Conservation (phyloP, 64 coral and sea anemone species). For the Pocillopora damicornis region DNA sequence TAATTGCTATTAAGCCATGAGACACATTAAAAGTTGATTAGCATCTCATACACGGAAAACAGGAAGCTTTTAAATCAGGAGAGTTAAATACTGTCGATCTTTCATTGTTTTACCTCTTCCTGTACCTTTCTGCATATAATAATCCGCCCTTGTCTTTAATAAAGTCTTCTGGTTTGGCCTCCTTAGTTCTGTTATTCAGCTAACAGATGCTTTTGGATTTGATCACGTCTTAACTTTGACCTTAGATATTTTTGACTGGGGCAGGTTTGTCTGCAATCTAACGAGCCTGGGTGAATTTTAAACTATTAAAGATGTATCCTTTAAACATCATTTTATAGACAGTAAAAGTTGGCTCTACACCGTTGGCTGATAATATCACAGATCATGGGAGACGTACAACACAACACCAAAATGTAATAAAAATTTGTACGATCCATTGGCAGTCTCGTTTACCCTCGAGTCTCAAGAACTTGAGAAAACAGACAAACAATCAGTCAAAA, state of each 20-base stretch:
- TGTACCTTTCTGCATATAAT: background rate
- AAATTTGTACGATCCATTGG: too few relatives aligned
- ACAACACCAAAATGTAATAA: too few relatives aligned
- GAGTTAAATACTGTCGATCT: too few relatives aligned
- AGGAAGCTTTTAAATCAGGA: too few relatives aligned
- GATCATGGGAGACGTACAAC: too few relatives aligned
- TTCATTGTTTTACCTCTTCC: background rate
- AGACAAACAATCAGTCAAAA: too few relatives aligned
- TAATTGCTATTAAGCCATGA: too few relatives aligned
- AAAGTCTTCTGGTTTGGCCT: background rate
- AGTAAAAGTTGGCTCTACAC: background rate
- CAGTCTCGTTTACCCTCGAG: too few relatives aligned
- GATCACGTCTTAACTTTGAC: background rate
- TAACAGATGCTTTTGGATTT: background rate
- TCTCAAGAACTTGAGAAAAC: too few relatives aligned
- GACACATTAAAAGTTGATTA: too few relatives aligned
- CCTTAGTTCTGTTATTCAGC: background rate
- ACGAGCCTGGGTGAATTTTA: background rate
- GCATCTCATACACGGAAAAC: too few relatives aligned
- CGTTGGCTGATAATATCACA: background rate
- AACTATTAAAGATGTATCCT: background rate
- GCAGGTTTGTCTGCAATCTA: background rate
- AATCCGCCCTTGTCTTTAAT: background rate
- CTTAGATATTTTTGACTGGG: background rate
- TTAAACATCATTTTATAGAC: constrained; percentile 2